These are phyloP conservation scores for Anhinga anhinga DNA, from an alignment of 2,113 vertebrate genomes.

Conservation along the genomic window DNA sequence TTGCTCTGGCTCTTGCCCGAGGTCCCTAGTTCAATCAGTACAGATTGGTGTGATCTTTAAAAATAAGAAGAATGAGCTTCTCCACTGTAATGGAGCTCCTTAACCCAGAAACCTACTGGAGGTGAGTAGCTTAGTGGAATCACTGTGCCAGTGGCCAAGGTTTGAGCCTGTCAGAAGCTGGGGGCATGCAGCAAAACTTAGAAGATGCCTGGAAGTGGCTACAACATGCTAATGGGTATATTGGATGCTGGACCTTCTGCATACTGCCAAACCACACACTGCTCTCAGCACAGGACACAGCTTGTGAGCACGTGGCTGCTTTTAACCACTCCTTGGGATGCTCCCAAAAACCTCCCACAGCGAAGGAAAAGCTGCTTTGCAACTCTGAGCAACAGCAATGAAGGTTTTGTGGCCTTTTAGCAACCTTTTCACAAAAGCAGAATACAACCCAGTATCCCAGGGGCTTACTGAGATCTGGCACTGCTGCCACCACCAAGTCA, in stretches of 20 bases:
- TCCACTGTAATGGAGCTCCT: neutral
- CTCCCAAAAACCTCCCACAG: neutral
- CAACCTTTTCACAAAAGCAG: neutral
- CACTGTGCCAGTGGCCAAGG: rapidly evolving
- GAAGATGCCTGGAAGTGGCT: neutral
- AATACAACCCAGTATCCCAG: neutral
- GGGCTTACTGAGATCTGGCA: neutral
- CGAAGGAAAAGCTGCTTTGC: neutral
- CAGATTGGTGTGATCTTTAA: neutral
- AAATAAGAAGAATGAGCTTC: neutral
- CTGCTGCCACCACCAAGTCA: neutral
- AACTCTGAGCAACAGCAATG: neutral
- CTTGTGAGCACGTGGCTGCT: neutral
- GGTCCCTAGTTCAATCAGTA: neutral
- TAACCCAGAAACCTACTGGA: neutral
- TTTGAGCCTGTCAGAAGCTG: neutral
- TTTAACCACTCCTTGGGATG: neutral
- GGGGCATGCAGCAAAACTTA: neutral
- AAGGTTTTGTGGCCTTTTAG: neutral
- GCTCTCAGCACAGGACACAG: neutral
- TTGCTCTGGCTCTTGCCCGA: neutral
- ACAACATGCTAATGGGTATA: neutral
- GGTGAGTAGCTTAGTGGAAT: neutral
- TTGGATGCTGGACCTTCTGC: neutral
- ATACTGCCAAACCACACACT: neutral